Evolutionary conservation across 2,888 invertebrate species (phyloP), one percentile per base, ranked within the genome.

Genomic region (Torymus texanus): DNA sequence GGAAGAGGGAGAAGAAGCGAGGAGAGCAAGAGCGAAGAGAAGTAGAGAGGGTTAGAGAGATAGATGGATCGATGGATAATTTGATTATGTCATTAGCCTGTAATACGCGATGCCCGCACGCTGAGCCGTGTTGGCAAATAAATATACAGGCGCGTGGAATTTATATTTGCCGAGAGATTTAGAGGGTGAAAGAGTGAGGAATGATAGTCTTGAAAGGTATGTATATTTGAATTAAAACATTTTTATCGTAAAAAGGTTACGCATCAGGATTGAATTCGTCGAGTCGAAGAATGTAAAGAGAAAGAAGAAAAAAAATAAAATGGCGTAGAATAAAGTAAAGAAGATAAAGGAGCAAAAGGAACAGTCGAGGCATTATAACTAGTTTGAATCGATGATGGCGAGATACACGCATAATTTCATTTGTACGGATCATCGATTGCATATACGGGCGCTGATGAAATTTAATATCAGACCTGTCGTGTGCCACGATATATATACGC

Each of bases 11-110:
- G 24, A 10, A 8, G 5, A 8, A 41, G 41, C 11, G 11, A 50
- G 4, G 41, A 73, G 59, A n/a, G 24, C 18, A 13, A 21, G 66
- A 66, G 65, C 41, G 10, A 21, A 1, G 53, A n/a, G 5, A 41
- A 8, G n/a, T 24, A 41, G 29, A 29, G 21, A 41, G 11, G 24
- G 58, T 14, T 5, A 61, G 12, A 21, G 21, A n/a, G 51, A 58
- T 53, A 65, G 73, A 78, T 72, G 68, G 56, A 75, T 81, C 81
- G 79, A 59, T 41, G 77, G 66, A 79, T 81, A 81, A 81, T 81
- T 79, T 58, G 77, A 81, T 79, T 81, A 81, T 79, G 76, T 77
- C 80, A 80, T 80, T 80, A 80, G 80, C 29, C 29, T 70, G 59
- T 70, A 74, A 74, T 74, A 56, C 62, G 51, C 41, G 61, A n/a